phyloP scores from a whole-genome alignment of 2,113 vertebrate species.

The Urocolius indicus region DNA sequence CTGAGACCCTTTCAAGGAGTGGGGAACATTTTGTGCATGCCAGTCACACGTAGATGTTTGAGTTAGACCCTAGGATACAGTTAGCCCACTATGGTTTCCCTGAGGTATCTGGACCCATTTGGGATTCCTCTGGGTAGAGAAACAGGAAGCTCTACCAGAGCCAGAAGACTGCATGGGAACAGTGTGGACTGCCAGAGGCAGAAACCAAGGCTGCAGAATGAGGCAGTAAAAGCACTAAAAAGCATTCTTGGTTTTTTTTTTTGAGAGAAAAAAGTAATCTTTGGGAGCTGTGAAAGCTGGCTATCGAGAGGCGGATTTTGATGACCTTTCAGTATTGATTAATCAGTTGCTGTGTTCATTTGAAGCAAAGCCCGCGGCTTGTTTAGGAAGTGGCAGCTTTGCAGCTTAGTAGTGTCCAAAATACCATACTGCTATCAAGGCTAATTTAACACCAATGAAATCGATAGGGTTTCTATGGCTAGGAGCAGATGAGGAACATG shows the following conservation, averaged over 20 bases:
- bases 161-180: neutral
- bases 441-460: conserved; percentile 44
- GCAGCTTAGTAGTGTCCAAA: conserved; percentile 8
- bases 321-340: conserved; percentile 37
- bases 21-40: neutral
- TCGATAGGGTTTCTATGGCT: conserved; percentile 34
- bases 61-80: neutral
- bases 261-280: neutral
- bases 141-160: neutral
- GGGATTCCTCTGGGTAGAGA: neutral
- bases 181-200: neutral
- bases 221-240: neutral
- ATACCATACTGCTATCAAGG: neutral
- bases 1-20: neutral
- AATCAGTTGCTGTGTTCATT: conserved; percentile 1
- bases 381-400: conserved; percentile 21
- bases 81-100: neutral
- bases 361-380: neutral
- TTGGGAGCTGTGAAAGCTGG: neutral
- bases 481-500: conserved; percentile 14
- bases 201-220: neutral
- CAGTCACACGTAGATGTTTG: accelerated
- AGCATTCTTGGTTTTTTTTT: neutral
- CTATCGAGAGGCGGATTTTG: neutral
- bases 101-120: neutral